Conservation (phyloP, 53 echinoderm and acorn worm species). For the Holothuria scabra region DNA sequence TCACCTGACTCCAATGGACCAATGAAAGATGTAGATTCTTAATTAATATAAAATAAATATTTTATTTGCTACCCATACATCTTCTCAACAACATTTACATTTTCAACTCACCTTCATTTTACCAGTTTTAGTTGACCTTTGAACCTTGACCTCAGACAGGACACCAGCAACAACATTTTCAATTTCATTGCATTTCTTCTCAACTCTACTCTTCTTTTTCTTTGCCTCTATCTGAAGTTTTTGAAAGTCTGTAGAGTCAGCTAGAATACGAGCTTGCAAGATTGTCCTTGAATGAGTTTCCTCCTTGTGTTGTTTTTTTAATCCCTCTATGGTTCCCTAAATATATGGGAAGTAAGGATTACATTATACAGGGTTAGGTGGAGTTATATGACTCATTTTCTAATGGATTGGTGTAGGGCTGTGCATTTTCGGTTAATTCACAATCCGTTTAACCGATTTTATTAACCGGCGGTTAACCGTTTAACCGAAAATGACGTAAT, state of each 20-base stretch:
- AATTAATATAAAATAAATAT: too few relatives aligned
- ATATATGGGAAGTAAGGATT: neutral
- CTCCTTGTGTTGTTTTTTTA: conserved; percentile 87
- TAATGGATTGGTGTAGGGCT: too few relatives aligned
- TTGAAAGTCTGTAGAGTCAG: conserved; percentile 82
- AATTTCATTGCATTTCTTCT: conserved; percentile 80
- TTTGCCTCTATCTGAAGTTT: conserved; percentile 91
- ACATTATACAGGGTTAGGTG: too few relatives aligned
- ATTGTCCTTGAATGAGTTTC: conserved; percentile 93
- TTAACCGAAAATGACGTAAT: too few relatives aligned
- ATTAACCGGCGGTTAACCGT: too few relatives aligned
- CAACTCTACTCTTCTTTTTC: conserved; percentile 93
- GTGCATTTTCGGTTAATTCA: too few relatives aligned
- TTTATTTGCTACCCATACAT: too few relatives aligned
- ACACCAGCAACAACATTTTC: conserved; percentile 69
- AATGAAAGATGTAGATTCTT: too few relatives aligned
- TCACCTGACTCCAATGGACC: too few relatives aligned
- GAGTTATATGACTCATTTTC: too few relatives aligned
- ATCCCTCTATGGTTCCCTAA: conserved; percentile 79
- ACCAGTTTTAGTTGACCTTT: conserved; percentile 70
- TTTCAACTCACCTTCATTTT: conserved; percentile 59
- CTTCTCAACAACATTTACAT: neutral
- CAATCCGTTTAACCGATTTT: too few relatives aligned
- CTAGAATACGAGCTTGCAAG: conserved; percentile 89
- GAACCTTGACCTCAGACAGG: conserved; percentile 66